Conservation (phyloP, 1,140 invertebrate genomes). For the Drosophila bipectinata region DNA sequence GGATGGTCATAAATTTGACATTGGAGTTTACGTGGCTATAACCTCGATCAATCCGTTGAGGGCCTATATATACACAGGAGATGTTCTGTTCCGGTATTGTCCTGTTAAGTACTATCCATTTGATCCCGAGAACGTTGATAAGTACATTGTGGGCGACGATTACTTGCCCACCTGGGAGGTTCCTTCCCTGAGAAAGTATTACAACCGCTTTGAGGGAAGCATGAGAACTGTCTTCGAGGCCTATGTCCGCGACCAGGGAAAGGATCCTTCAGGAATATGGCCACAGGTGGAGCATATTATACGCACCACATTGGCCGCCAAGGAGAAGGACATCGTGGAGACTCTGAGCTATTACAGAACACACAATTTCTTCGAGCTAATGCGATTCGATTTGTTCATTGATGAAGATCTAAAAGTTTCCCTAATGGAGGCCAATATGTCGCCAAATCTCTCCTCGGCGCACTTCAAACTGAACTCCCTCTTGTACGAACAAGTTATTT, state of each 20-base stretch:
- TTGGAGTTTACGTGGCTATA: conserved; percentile 96
- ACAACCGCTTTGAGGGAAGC: conserved; percentile 90
- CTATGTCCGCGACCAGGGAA: conserved; percentile 88
- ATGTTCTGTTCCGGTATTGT: conserved; percentile 96
- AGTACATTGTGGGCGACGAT: conserved; percentile 97
- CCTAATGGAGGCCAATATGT: conserved; percentile 99
- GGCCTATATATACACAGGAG: conserved; percentile 95
- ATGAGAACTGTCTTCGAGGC: conserved; percentile 95
- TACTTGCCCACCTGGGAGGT: conserved; percentile 98
- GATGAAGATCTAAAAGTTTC: conserved; percentile 95
- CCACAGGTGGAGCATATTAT: conserved; percentile 92
- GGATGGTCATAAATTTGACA: conserved; percentile 97
- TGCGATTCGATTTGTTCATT: conserved; percentile 96
- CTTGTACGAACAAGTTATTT: conserved; percentile 96
- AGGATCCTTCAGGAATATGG: conserved; percentile 92
- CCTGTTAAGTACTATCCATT: conserved; percentile 97
- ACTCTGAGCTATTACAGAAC: conserved; percentile 85
- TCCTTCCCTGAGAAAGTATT: conserved; percentile 92
- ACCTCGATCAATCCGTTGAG: conserved; percentile 96
- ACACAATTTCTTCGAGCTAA: conserved; percentile 96
- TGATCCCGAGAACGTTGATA: conserved; percentile 90
- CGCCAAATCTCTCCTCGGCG: conserved; percentile 96
- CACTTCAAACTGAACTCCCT: conserved; percentile 95
- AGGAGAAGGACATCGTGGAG: conserved; percentile 89
- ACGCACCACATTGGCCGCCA: conserved; percentile 88